Evolutionary conservation across 2,888 invertebrate genomes (phyloP), one percentile per base, ranked within the genome.

Genomic region (Psylliodes chrysocephalus): DNA sequence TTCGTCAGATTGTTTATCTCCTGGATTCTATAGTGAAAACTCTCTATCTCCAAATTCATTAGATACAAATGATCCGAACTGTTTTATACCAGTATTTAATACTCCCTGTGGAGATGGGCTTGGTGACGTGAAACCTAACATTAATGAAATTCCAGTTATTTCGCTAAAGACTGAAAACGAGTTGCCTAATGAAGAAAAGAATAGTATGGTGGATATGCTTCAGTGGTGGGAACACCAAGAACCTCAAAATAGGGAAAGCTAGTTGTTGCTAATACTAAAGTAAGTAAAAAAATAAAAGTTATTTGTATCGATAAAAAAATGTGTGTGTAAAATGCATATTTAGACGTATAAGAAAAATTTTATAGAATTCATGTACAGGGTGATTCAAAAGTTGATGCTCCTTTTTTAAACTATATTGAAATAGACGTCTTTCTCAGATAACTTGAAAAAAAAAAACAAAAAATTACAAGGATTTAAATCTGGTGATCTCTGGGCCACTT

Each of bases 211-310:
- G 69, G 85, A 85, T 71, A 84, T 85, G 17, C 84, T 86, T 69
- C 83, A 85, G 53, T 86, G 86, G 86, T 86, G 86, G 86, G 84
- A 85, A 53, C 76, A 79, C 42, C 79, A 78, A 25, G 79, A 78
- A 22, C 76, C 59, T 1, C 49, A 38, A 15, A 38, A 49, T 38
- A 8, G 10, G 15, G 33, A n/a, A 4, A 62, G 54, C 62, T 55
- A 56, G 19, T 62, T 19, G 17, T 22, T 33, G 22, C 46, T 57
- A 60, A 51, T 30, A 10, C 8, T 44, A 8, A 52, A 15, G 25
- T 51, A 12, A 19, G 51, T 35, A 40, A 28, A 5, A 33, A 33
- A 33, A 6, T 33, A 33, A n/a, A n/a, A n/a, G n/a, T n/a, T n/a
- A n/a, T n/a, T n/a, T n/a, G n/a, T n/a, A n/a, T n/a, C n/a, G n/a